Base-by-base conservation (phyloP, 2,113 vertebrate species). In the Myxocyprinus asiaticus region DNA sequence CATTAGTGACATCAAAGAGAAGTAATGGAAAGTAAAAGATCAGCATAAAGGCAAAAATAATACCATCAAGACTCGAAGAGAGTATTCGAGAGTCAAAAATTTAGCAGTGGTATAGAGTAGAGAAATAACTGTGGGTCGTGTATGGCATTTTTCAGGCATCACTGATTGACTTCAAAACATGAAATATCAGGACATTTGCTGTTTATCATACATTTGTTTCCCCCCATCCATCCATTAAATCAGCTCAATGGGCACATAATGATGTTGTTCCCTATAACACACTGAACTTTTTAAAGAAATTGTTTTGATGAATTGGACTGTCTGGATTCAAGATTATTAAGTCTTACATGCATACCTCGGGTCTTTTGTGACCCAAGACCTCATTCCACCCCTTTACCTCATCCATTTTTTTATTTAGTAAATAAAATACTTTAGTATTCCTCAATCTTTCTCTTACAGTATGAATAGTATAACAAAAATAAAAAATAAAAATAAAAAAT, bases 1-100 rank as follows among this genome's bases (percentile, higher is more conserved):
- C 44, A 68, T 67, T 80, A 69, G 42, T 33, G 17, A 73, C 51
- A 53, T 82, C 77, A 82, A 82, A 85, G 79, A 15, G 67, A 42
- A 76, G 2, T 7, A 58, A 66, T 48, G 48, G 6, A 85, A 68
- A 64, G 79, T 15, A 45, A 70, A 33, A 33, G 56, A 81, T 84
- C 82, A 84, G 79, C 75, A 81, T 22, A 59, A 68, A 48, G 33
- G 51, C 67, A 56, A 44, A 51, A 67, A 22, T 67, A 56, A 56
- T 10, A 33, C 11, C 12, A 81, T 47, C 11, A 42, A 78, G 62
- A 78, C 55, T 45, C 33, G 9, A 53, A 67, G 63, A 65, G 63
- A 65, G 17, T n/a, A 3, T 4, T 58, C 5, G 14, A 2, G 14
- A n/a, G 55, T 58, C 55, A 58, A 58, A 58, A n/a, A 12, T 58